Evolutionary conservation across 2,113 vertebrate species (phyloP), one percentile per base, ranked within the genome.

Genomic region (Circaetus gallicus): DNA sequence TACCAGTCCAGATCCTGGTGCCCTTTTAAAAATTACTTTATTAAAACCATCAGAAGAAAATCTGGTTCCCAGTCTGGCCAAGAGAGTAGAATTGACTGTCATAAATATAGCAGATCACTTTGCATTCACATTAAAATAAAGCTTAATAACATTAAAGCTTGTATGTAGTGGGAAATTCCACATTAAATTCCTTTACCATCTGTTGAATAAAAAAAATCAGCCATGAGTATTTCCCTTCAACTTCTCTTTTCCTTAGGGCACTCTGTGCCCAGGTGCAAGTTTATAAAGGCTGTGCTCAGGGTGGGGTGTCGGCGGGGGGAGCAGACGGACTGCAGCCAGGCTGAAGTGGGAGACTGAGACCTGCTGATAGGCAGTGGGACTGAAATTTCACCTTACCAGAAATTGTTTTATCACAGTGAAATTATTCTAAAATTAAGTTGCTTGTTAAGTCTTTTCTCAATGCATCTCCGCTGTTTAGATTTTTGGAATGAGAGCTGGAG

Each of bases 141-240:
- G 26, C 62, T 94, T 90, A 95, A 71, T 87, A 77, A 34, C 73
- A 74, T 90, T 93, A 91, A 97, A 88, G 38, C 42, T 71, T 80
- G 38, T 61, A 80, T 2, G 0, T 62, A 81, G 36, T 40, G 67
- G 59, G 85, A 96, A 93, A 91, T 91, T 82, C 78, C 78, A 47
- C 43, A 90, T 82, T 36, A 83, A 95, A 97, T 91, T 91, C 74
- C 55, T 96, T 90, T n/a, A 43, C 67, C 82, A 83, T 95, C 84
- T 94, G 91, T 43, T 86, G 66, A 84, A 80, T 77, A 58, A 69
- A 93, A 77, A 29, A 53, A 85, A 73, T 71, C 70, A 77, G 12
- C 17, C 5, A 4, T 13, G 40, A 83, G 34, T 49, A 61, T 89
- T 91, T 93, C 53, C 29, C 74, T 95, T 94, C 6, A 3, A 19